phyloP scores from a whole-genome alignment of 1,140 invertebrate species.

The Drosophila ananassae region DNA sequence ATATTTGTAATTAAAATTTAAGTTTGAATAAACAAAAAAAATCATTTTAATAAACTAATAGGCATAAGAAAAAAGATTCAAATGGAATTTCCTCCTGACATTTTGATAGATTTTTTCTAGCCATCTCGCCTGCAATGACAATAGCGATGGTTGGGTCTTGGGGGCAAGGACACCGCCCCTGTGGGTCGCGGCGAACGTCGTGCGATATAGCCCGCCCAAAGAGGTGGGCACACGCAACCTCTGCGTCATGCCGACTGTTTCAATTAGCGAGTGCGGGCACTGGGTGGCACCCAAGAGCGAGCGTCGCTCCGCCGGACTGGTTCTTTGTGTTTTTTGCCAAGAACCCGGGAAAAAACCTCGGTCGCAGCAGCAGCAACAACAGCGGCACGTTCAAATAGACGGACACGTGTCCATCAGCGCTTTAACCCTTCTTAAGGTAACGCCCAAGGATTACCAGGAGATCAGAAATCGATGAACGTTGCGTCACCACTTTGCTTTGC shows the following conservation, averaged over 20 bases:
- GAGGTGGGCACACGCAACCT: constrained; percentile 53
- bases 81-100: not conserved
- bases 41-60: not conserved
- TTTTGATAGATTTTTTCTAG: not conserved
- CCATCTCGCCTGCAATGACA: not conserved
- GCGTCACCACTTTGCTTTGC: not conserved
- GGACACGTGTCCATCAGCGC: constrained; percentile 83
- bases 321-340: constrained; percentile 72
- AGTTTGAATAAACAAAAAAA: not conserved
- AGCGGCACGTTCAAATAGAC: constrained; percentile 62
- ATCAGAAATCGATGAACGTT: constrained; percentile 33
- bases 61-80: too few species aligned
- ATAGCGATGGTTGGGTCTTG: not conserved
- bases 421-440: constrained; percentile 85
- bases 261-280: constrained; percentile 60
- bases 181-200: constrained; percentile 34
- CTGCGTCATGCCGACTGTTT: constrained; percentile 35
- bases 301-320: constrained; percentile 53
- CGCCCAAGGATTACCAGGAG: constrained; percentile 83
- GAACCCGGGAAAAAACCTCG: constrained; percentile 61
- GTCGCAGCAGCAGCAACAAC: constrained; percentile 43
- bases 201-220: constrained; percentile 46
- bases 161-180: constrained; percentile 49
- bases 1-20: not conserved
- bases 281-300: constrained; percentile 57